These are phyloP conservation scores for Hydrozoanthus tunicans DNA, from an alignment of 64 coral and sea anemone species.

Conservation along the genomic window DNA sequence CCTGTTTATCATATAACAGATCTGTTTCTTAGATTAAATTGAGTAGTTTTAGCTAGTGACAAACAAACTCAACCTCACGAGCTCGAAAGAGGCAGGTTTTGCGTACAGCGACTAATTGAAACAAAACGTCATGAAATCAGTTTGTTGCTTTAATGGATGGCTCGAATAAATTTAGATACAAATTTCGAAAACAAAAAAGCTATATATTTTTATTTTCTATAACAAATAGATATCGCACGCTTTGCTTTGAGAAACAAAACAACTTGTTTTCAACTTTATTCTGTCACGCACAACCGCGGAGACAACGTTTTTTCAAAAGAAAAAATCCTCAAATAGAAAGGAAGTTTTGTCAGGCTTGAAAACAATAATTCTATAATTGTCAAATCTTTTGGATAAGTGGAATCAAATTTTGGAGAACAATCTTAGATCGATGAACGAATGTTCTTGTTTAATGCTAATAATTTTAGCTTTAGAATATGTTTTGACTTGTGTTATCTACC, in stretches of 20 bases:
- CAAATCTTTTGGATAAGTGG: neutral
- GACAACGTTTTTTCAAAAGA: neutral
- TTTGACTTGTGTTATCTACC: too few species aligned
- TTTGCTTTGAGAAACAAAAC: neutral
- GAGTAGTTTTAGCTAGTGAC: too few species aligned
- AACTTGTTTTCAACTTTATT: neutral
- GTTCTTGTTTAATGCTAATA: too few species aligned
- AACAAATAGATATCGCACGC: neutral
- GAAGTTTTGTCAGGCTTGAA: neutral
- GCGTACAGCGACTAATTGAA: too few species aligned
- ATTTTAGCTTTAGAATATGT: too few species aligned
- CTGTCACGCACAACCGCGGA: neutral
- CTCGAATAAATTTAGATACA: neutral
- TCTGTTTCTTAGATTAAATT: too few species aligned
- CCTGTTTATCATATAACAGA: too few species aligned
- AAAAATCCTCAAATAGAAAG: too few species aligned
- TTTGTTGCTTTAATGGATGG: neutral
- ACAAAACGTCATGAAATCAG: too few species aligned
- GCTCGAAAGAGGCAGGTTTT: too few species aligned
- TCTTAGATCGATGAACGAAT: neutral
- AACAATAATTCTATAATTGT: neutral
- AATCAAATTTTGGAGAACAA: neutral
- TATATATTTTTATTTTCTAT: neutral
- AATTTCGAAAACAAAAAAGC: neutral
- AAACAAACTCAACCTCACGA: too few species aligned